Evolutionary conservation across 2,888 invertebrate species (phyloP), one percentile per base, ranked within the genome.

Genomic region (Congeria kusceri): DNA sequence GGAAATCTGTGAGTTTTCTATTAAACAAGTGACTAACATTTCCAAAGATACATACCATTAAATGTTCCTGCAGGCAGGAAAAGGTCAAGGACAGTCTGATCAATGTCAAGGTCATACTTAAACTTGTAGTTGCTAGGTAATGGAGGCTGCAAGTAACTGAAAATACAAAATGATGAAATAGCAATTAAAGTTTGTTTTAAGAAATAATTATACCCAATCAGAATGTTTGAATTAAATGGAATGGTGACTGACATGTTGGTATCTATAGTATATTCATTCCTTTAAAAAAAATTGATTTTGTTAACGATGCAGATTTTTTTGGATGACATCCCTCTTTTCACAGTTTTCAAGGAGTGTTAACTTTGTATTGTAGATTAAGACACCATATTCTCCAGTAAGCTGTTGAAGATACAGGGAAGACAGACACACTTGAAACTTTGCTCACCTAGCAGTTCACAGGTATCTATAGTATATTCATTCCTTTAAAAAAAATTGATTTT

Each of bases 31-130:
- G n/a, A n/a, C n/a, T n/a, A n/a, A n/a, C n/a, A n/a, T n/a, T n/a
- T n/a, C 4, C 32, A 32, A 32, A 32, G 4, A 7, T 32, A 9
- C 32, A 32, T 32, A 89, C 89, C 86, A 77, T 90, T 88, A 32
- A 90, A 84, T 23, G 86, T 77, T 57, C 86, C 87, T 13, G 89
- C 64, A 18, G 89, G 86, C 9, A 91, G 66, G 76, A 87, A 87
- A 18, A 91, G 75, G 67, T 87, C 86, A 18, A 90, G 74, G 27
- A 81, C 77, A 23, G 86, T 78, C 7, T 79, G 63, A 7, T 71
- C 63, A 0, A 80, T 67, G 18, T 84, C 66, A 63, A 86, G 87
- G 25, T 87, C 84, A 68, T 84, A 74, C 68, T 87, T 88, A 64
- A 81, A 79, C 20, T 83, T 74, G 69, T 85, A 85, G 23, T 80